These are phyloP conservation scores for Neopipo cinnamomea DNA, from an alignment of 2,113 vertebrate species.

Conservation along the genomic window DNA sequence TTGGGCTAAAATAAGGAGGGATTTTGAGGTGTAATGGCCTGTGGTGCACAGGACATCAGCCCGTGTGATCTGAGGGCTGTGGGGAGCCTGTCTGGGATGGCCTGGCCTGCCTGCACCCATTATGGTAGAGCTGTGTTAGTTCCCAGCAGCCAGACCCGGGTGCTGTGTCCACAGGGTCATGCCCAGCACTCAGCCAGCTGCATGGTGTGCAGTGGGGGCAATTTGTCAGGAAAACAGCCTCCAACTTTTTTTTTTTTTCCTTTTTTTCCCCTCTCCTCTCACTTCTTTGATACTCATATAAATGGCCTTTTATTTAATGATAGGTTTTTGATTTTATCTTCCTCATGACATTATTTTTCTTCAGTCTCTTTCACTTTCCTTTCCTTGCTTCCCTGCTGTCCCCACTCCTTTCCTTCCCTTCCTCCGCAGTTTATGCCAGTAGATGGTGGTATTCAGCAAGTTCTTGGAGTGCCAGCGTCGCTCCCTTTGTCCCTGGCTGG, in stretches of 20 bases:
- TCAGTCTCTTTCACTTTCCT: not conserved
- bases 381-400: not conserved
- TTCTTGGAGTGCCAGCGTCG: not conserved
- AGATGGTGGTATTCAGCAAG: conserved; percentile 46
- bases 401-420: not conserved
- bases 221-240: not conserved
- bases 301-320: not conserved
- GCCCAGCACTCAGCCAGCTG: not conserved
- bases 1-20: not conserved
- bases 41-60: not conserved
- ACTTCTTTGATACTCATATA: not conserved
- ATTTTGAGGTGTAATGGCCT: not conserved
- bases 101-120: not conserved
- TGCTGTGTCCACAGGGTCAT: not conserved
- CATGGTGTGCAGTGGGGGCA: no score
- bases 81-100: not conserved
- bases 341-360: not conserved
- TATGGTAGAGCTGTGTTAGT: not conserved
- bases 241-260: not conserved
- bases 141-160: not conserved
- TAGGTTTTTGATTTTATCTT: not conserved
- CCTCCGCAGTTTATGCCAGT: not conserved
- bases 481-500: conserved; percentile 17
- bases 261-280: not conserved
- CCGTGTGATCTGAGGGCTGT: not conserved